Evolutionary conservation across 2,888 invertebrate genomes (phyloP).

Genomic region (Ormyrus pomaceus): DNA sequence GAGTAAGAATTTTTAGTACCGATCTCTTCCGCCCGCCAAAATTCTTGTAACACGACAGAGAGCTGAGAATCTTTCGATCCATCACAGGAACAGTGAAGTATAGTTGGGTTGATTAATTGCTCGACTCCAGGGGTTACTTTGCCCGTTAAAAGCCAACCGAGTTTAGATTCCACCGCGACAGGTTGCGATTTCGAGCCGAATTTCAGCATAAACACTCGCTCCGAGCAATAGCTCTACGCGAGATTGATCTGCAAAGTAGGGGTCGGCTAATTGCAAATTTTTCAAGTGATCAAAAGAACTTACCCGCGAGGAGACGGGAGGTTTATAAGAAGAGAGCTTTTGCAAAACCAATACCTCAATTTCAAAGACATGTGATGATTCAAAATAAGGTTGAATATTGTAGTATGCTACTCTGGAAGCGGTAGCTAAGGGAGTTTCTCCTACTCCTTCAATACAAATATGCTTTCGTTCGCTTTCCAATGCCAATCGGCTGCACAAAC

Average conservation of each 20-base stretch:
- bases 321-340: slow-evolving; percentile 41
- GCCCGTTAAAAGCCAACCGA: slow-evolving; percentile 44
- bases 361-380: neutral
- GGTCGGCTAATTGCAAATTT: slow-evolving; percentile 30
- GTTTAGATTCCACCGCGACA: slow-evolving; percentile 6
- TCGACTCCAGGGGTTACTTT: too few relatives aligned
- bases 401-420: neutral
- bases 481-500: neutral
- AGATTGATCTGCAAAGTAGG: neutral
- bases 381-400: neutral
- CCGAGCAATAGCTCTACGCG: slow-evolving; percentile 37
- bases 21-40: slow-evolving; percentile 38
- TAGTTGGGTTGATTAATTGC: too few relatives aligned
- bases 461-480: neutral
- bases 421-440: fast-evolving
- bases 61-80: neutral
- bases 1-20: too few relatives aligned
- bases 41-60: slow-evolving; percentile 8
- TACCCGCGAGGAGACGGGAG: neutral
- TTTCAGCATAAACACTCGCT: slow-evolving; percentile 19
- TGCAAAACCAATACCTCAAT: slow-evolving; percentile 29
- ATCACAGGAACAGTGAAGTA: neutral
- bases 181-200: slow-evolving; percentile 15
- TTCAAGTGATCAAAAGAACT: slow-evolving; percentile 6
- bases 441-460: neutral